Percentiles rank a stretch among this genome's conserved stretches.
Evolutionary conservation across 2,888 invertebrate genomes (phyloP).

Genomic region (Sphaeridia pumilis): DNA sequence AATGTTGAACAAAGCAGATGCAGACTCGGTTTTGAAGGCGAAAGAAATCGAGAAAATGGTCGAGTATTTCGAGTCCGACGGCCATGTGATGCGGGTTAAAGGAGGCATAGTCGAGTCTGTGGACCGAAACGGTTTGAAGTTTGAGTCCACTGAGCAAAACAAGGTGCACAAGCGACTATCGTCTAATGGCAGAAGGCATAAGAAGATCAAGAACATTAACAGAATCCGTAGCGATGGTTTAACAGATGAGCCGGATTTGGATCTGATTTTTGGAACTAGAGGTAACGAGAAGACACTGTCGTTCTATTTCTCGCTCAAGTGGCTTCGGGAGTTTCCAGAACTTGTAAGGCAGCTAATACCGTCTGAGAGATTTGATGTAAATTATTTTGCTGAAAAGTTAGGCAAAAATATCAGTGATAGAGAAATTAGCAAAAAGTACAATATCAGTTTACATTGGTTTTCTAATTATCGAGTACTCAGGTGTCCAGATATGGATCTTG

Average conservation of each 20-base stretch:
- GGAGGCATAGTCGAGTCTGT: background rate
- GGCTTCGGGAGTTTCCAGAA: slow-evolving; percentile 32
- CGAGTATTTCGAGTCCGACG: slow-evolving; percentile 20
- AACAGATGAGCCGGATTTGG: slow-evolving; percentile 24
- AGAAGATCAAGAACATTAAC: background rate
- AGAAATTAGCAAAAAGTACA: slow-evolving; percentile 25
- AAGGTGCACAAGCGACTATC: background rate
- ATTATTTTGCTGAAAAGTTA: slow-evolving; percentile 26
- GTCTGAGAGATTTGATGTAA: slow-evolving; percentile 32
- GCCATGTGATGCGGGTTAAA: background rate
- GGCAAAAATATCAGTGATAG: slow-evolving; percentile 24
- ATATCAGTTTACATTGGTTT: slow-evolving; percentile 26
- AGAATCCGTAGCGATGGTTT: background rate
- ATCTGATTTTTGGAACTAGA: slow-evolving; percentile 29
- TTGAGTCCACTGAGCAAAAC: no score
- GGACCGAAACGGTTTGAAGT: no score
- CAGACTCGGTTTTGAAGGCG: slow-evolving; percentile 17
- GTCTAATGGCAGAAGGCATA: background rate
- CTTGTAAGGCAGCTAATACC: slow-evolving; percentile 32
- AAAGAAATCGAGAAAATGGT: slow-evolving; percentile 28
- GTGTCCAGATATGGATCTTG: slow-evolving; percentile 26
- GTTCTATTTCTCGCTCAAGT: slow-evolving; percentile 33
- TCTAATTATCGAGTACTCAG: slow-evolving; percentile 24
- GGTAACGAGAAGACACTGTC: slow-evolving; percentile 23
- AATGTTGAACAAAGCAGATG: slow-evolving; percentile 1